These are phyloP conservation scores for Tamias sibiricus DNA, from an alignment of 2,113 vertebrate genomes.

Conservation along the genomic window DNA sequence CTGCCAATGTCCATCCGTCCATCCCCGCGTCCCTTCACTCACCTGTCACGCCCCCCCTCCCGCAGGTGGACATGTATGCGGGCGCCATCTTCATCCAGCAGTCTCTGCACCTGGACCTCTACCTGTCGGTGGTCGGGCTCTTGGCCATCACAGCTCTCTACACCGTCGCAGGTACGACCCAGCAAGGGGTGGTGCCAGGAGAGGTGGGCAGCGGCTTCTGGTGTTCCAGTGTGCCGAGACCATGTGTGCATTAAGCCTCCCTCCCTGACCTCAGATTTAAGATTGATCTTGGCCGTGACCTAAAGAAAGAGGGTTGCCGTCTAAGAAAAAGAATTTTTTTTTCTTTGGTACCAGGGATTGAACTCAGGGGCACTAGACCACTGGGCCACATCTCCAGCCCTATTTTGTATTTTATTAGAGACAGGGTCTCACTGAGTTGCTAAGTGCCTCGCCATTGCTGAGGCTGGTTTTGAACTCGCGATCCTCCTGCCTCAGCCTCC, in stretches of 20 bases:
- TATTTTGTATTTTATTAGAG: no score
- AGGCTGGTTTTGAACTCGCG: no score
- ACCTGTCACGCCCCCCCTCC: neutral
- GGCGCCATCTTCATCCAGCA: conserved; percentile 98
- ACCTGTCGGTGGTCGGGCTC: conserved; percentile 90
- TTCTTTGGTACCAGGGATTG: no score
- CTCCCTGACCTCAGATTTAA: rapidly evolving
- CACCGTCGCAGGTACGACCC: conserved; percentile 92
- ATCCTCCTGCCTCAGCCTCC: no score
- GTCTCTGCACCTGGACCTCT: conserved; percentile 95
- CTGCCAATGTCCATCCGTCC: neutral
- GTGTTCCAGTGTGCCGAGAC: neutral
- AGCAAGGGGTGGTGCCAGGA: neutral
- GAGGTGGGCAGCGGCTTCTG: neutral
- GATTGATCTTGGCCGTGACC: neutral
- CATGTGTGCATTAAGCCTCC: rapidly evolving
- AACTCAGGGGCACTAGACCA: no score
- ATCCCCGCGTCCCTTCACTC: neutral
- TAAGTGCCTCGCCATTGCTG: no score
- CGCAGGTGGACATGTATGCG: conserved; percentile 97
- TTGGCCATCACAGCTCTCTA: conserved; percentile 94
- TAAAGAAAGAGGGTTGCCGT: neutral
- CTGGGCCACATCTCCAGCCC: no score
- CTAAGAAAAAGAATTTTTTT: neutral
- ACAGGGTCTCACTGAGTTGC: no score